A percentile compares a stretch with the other conserved stretches of the same genome.
These are phyloP conservation scores for Otolemur crassicaudatus DNA, from an alignment of 2,797 vertebrate species.

Conservation along the genomic window DNA sequence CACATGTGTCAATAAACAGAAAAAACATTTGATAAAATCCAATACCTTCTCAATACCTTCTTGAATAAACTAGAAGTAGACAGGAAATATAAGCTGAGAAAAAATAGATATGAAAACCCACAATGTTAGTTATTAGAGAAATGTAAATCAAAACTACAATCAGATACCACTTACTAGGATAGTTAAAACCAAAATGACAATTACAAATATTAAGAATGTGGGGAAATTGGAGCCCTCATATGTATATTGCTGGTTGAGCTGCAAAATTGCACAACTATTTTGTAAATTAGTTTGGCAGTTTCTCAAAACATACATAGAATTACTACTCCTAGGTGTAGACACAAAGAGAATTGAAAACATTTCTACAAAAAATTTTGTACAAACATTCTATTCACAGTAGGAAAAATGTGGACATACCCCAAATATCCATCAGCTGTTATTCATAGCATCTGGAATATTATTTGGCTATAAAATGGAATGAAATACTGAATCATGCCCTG, in stretches of 20 bases:
- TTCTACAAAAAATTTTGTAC: not conserved
- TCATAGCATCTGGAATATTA: not conserved
- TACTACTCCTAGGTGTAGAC: not conserved
- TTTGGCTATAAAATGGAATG: not conserved
- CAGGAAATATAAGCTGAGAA: not conserved
- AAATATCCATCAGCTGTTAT: not conserved
- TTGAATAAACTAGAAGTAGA: not conserved
- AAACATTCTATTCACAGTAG: not conserved
- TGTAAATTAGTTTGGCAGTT: not conserved
- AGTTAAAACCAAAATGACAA: not conserved
- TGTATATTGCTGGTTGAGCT: not conserved
- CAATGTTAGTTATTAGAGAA: not conserved
- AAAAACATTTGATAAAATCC: not conserved
- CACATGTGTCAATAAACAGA: not conserved
- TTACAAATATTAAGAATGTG: not conserved
- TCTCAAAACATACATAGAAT: not conserved
- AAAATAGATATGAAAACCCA: not conserved
- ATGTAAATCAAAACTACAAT: not conserved
- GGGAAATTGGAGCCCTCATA: not conserved
- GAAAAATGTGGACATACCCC: not conserved
- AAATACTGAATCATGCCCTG: not conserved
- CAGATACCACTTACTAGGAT: not conserved
- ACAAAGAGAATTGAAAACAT: not conserved
- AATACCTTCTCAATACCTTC: not conserved
- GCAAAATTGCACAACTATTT: not conserved